These are phyloP conservation scores for Agrotis clavis DNA, from an alignment of 2,888 invertebrate species.

Conservation along the genomic window DNA sequence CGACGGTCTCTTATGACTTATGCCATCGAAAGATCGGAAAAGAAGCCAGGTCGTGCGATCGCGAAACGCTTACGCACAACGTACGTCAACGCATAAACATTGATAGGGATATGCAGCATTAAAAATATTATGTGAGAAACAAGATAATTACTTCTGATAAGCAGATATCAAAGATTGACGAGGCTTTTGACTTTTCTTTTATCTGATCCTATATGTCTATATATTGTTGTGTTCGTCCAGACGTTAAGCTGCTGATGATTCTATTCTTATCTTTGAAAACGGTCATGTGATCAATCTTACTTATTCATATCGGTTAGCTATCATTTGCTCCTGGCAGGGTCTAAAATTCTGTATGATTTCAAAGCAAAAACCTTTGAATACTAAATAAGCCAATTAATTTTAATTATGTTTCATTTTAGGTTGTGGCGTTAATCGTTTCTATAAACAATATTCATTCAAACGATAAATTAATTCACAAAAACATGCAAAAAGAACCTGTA, in stretches of 20 bases:
- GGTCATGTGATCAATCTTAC: background rate
- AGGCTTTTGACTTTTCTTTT: slow-evolving; percentile 36
- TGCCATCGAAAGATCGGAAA: slow-evolving; percentile 51
- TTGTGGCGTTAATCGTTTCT: no score
- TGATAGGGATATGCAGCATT: slow-evolving; percentile 50
- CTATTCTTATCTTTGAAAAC: background rate
- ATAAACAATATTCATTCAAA: background rate
- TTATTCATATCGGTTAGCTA: no score
- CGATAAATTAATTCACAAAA: no score
- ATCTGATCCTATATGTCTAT: slow-evolving; percentile 39
- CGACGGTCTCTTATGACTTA: slow-evolving; percentile 42
- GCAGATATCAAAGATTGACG: slow-evolving; percentile 41
- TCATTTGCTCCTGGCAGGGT: background rate
- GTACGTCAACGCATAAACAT: slow-evolving; percentile 58
- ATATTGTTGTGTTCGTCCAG: slow-evolving; percentile 1
- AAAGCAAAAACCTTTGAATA: background rate
- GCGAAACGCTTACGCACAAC: slow-evolving; percentile 56
- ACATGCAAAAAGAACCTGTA: background rate
- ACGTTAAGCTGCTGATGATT: background rate
- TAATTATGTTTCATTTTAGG: no score
- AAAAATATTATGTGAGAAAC: slow-evolving; percentile 51
- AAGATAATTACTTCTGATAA: slow-evolving; percentile 33
- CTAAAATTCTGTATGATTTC: background rate
- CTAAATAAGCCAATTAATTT: no score
- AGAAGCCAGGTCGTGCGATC: slow-evolving; percentile 60